A percentile compares a stretch with the other conserved stretches of the same genome.
phyloP scores from a whole-genome alignment of 2,888 invertebrate species.

The Anthophora plumipes region DNA sequence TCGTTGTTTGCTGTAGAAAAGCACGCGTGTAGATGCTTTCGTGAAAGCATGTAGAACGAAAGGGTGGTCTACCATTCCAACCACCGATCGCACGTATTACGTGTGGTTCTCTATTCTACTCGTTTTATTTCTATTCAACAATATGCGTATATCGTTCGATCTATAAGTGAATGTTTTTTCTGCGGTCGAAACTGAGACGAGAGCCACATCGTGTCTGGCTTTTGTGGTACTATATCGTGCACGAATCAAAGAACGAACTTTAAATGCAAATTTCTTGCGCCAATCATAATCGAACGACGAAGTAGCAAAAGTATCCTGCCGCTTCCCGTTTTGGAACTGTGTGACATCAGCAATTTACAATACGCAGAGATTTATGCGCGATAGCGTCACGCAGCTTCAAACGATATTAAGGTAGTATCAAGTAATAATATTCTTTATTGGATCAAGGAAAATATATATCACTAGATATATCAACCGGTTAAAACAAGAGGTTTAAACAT shows the following conservation, averaged over 20 bases:
- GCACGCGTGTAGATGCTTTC: neutral
- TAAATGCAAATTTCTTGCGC: neutral
- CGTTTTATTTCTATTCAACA: conserved; percentile 9
- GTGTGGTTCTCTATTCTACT: conserved; percentile 21
- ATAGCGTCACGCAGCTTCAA: too few relatives aligned
- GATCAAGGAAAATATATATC: too few relatives aligned
- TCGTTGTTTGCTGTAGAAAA: neutral
- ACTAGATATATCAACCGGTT: too few relatives aligned
- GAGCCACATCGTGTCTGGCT: conserved; percentile 14
- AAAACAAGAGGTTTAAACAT: too few relatives aligned
- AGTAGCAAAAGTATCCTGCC: too few relatives aligned
- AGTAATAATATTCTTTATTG: too few relatives aligned
- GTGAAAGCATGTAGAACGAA: conserved; percentile 13
- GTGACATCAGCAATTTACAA: too few relatives aligned
- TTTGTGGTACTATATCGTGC: conserved; percentile 26
- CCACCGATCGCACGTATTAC: conserved; percentile 17
- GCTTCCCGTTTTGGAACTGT: too few relatives aligned
- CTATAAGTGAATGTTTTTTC: conserved; percentile 17
- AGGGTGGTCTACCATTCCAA: conserved; percentile 6
- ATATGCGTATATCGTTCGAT: neutral
- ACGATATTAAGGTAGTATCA: too few relatives aligned
- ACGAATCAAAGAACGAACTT: neutral
- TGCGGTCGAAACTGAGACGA: conserved; percentile 34
- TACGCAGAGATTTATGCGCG: too few relatives aligned
- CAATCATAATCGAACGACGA: neutral